Evolutionary conservation across 2,888 invertebrate genomes (phyloP).

Genomic region (Ametastegia equiseti): DNA sequence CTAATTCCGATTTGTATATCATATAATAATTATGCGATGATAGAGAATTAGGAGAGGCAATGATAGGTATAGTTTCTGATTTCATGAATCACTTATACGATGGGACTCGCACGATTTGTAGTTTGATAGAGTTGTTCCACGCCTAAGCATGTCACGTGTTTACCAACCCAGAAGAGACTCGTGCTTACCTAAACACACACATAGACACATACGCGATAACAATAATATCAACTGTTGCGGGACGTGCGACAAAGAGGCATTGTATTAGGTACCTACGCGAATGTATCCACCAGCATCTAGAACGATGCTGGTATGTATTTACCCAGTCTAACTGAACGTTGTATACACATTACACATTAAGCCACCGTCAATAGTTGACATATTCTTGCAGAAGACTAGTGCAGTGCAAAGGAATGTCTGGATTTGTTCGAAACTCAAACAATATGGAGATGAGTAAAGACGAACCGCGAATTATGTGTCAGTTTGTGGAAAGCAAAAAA

Average conservation of each 20-base stretch:
- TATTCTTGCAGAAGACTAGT: conserved; percentile 13
- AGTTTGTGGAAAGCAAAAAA: neutral
- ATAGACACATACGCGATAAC: conserved; percentile 20
- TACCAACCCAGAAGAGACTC: conserved; percentile 53
- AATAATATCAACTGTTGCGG: conserved; percentile 50
- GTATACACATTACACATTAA: conserved; percentile 53
- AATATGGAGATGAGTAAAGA: neutral
- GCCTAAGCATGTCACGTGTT: conserved; percentile 64
- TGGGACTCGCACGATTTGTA: conserved; percentile 32
- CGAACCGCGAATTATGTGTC: neutral
- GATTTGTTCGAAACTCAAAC: conserved; percentile 26
- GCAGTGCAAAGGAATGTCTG: too few relatives aligned
- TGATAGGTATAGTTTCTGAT: neutral
- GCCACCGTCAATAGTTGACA: conserved; percentile 19
- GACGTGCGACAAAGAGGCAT: conserved; percentile 69
- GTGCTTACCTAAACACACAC: neutral
- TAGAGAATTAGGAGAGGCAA: neutral
- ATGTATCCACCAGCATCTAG: conserved; percentile 55
- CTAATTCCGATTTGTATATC: neutral
- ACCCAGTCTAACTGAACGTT: conserved; percentile 70
- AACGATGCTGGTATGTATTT: conserved; percentile 66
- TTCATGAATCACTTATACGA: conserved; percentile 40
- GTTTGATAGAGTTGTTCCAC: conserved; percentile 62
- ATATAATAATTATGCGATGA: neutral
- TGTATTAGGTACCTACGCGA: conserved; percentile 63